Percentiles rank a stretch among this genome's conserved stretches.
phyloP scores from a whole-genome alignment of 2,113 vertebrate species.

The Scortum barcoo region DNA sequence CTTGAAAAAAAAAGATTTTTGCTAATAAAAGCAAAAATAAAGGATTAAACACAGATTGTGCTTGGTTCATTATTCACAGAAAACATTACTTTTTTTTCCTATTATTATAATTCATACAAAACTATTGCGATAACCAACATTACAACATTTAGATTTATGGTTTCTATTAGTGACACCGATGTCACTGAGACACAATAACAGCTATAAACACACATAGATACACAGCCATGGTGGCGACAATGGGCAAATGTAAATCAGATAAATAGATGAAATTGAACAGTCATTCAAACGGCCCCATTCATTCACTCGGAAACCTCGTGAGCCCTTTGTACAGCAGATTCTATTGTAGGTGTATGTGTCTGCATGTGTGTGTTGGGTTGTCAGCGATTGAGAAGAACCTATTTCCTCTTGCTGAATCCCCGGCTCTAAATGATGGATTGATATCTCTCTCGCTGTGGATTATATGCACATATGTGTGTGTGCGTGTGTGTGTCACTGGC shows the following conservation, averaged over 20 bases:
- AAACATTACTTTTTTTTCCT: neutral
- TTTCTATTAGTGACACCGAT: slow-evolving; percentile 44
- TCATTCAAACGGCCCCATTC: slow-evolving; percentile 68
- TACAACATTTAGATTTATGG: slow-evolving; percentile 37
- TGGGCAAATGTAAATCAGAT: slow-evolving; percentile 79
- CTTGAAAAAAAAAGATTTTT: neutral
- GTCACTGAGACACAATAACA: slow-evolving; percentile 45
- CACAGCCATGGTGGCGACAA: slow-evolving; percentile 60
- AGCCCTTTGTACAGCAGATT: slow-evolving; percentile 64
- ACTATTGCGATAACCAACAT: neutral
- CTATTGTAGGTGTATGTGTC: slow-evolving; percentile 47
- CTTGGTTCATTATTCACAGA: neutral
- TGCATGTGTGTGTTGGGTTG: slow-evolving; percentile 48
- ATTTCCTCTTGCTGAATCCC: slow-evolving; percentile 79
- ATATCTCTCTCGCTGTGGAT: slow-evolving; percentile 82
- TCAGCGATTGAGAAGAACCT: slow-evolving; percentile 75
- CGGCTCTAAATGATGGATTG: slow-evolving; percentile 84
- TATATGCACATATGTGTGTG: slow-evolving; percentile 67
- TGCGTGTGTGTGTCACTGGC: slow-evolving; percentile 65
- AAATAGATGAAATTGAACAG: slow-evolving; percentile 73
- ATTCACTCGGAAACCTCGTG: slow-evolving; percentile 48
- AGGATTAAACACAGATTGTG: neutral
- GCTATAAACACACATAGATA: slow-evolving; percentile 26
- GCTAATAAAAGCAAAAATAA: neutral
- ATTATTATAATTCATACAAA: too few relatives aligned